Evolutionary conservation across 2,888 invertebrate genomes (phyloP), one percentile per base, ranked within the genome.

Genomic region (Synergus itoensis): DNA sequence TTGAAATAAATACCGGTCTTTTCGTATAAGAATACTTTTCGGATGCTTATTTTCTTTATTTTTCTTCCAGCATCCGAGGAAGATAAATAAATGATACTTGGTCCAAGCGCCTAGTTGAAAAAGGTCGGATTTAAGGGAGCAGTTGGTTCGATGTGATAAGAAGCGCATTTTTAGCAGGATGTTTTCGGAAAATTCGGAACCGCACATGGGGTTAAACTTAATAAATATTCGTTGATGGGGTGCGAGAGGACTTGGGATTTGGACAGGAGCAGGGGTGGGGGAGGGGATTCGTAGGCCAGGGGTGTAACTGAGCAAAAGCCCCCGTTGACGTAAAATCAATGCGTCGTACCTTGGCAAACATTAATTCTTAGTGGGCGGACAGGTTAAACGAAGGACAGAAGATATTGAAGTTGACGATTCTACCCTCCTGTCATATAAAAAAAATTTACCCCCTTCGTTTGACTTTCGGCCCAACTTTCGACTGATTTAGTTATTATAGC

Each of bases 301-400:
- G 28, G 62, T 62, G 21, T 62, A 28, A 62, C 21, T 62, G 62
- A 62, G 62, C 62, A 62, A 73, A 73, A 73, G 48, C 69, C 21
- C 16, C n/a, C 36, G 48, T 48, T 48, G 69, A 73, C 69, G 69
- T 73, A 73, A 73, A 73, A 73, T 73, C 69, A 73, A 73, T 73
- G 69, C 28, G 48, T 48, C 48, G 28, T 73, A 73, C 69, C 48
- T 73, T 73, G 45, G 43, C 28, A 73, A 73, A 73, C 69, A 62
- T 62, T 62, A 62, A 62, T 62, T 62, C 28, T 62, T 62, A 28
- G 69, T 73, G 48, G 69, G 69, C 36, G 69, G 69, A 73, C 69
- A 73, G 48, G 69, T 73, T 73, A 48, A 53, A 73, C 1, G 69
- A 73, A 53, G 48, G 48, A 73, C 48, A 73, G 18, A 16, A 45